A percentile compares a stretch with the other conserved stretches of the same genome.
phyloP scores from a whole-genome alignment of 2,797 vertebrate species.

The Gobio occitaniae region DNA sequence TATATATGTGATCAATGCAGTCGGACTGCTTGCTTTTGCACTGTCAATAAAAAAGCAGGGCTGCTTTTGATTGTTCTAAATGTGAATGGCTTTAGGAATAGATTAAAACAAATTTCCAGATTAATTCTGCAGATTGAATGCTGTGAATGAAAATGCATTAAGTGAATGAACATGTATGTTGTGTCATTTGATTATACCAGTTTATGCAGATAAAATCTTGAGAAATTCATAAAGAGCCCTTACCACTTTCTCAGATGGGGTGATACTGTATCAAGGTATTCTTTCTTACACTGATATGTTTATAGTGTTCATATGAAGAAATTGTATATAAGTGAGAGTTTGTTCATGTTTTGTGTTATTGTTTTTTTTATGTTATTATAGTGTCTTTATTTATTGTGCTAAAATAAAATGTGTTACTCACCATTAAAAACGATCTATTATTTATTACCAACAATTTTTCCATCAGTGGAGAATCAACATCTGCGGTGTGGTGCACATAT shows the following conservation, averaged over 20 bases:
- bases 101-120: not conserved
- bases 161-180: slow-evolving; percentile 8
- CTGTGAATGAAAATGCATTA: not conserved
- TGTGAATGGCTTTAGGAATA: not conserved
- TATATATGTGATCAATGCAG: not conserved
- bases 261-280: not conserved
- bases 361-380: not conserved
- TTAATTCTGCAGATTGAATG: not conserved
- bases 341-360: not conserved
- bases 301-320: not conserved
- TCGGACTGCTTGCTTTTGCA: not conserved
- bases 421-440: not conserved
- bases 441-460: not conserved
- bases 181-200: not conserved
- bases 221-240: not conserved
- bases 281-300: not conserved
- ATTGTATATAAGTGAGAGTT: not conserved
- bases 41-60: not conserved
- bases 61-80: not conserved
- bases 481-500: not conserved
- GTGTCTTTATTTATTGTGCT: not conserved
- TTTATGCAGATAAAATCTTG: not conserved
- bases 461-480: not conserved
- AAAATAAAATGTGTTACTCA: not conserved
- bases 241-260: not conserved